phyloP scores from a whole-genome alignment of 2,888 invertebrate species.

The Cistogaster globosa region DNA sequence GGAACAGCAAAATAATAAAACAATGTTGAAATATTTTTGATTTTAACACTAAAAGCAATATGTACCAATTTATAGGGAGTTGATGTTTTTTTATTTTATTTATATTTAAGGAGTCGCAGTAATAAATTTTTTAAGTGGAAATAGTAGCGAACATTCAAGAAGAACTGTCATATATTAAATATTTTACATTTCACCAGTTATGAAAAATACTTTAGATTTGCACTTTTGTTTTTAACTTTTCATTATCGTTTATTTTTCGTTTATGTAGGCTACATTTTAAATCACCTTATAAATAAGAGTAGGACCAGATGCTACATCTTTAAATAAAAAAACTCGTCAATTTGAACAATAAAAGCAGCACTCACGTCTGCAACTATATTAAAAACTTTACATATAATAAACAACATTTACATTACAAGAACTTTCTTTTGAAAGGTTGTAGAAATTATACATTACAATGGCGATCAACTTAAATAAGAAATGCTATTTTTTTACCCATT shows the following conservation, averaged over 20 bases:
- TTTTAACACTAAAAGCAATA: no score
- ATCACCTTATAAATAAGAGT: slow-evolving; percentile 7
- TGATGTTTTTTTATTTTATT: not conserved
- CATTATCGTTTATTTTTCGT: slow-evolving; percentile 12
- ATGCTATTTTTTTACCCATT: no score
- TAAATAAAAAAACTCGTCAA: slow-evolving; percentile 31
- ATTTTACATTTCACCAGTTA: slow-evolving; percentile 63
- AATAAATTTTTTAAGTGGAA: slow-evolving; percentile 19
- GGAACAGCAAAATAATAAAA: not conserved
- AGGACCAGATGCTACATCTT: slow-evolving; percentile 26
- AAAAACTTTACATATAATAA: slow-evolving; percentile 38
- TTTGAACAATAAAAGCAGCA: slow-evolving; percentile 32
- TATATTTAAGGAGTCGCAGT: not conserved
- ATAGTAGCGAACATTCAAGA: slow-evolving; percentile 30
- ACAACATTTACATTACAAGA: slow-evolving; percentile 37
- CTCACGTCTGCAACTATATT: no score
- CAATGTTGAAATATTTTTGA: not conserved
- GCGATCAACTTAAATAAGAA: slow-evolving; percentile 3
- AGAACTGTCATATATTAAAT: slow-evolving; percentile 46
- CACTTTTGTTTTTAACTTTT: slow-evolving; percentile 49
- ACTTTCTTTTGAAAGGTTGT: slow-evolving; percentile 14
- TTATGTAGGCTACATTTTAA: slow-evolving; percentile 15
- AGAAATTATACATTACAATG: not conserved
- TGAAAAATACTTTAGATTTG: slow-evolving; percentile 56
- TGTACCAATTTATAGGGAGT: not conserved